Evolutionary conservation across 2,797 vertebrate species (phyloP).

Genomic region (Gymnoscopelus braueri): DNA sequence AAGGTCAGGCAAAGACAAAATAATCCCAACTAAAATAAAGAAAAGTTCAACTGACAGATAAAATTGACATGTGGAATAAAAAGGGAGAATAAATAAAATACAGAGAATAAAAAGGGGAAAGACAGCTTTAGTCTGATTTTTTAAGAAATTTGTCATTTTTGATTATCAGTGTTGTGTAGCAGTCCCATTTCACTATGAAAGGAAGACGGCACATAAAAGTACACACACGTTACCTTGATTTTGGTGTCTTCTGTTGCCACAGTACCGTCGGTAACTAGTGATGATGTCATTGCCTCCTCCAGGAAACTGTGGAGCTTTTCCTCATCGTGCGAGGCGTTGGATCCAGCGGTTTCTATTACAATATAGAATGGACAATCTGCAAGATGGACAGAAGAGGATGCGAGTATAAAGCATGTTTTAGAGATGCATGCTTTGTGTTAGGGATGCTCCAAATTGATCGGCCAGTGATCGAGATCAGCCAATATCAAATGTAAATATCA

Average conservation of each 20-base stretch:
- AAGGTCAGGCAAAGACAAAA: too few relatives aligned
- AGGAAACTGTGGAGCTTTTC: constrained; percentile 91
- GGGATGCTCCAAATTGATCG: too few relatives aligned
- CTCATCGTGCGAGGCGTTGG: constrained; percentile 83
- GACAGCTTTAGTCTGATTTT: too few relatives aligned
- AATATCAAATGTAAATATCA: too few relatives aligned
- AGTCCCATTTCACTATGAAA: not conserved
- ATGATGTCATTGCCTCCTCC: constrained; percentile 81
- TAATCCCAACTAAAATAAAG: too few relatives aligned
- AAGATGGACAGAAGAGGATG: constrained; percentile 23
- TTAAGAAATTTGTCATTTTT: too few relatives aligned
- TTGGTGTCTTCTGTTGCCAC: constrained; percentile 88
- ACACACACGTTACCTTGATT: constrained; percentile 81
- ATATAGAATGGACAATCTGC: constrained; percentile 92
- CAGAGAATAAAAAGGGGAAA: too few relatives aligned
- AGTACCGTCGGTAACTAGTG: constrained; percentile 87
- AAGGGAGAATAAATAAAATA: too few relatives aligned
- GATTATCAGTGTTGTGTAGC: too few relatives aligned
- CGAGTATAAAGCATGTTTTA: not conserved
- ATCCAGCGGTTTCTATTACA: constrained; percentile 94
- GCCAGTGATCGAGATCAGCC: too few relatives aligned
- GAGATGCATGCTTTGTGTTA: not conserved
- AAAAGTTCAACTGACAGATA: too few relatives aligned
- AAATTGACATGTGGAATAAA: too few relatives aligned
- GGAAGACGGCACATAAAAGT: not conserved